Evolutionary conservation across 1,140 invertebrate species (phyloP), one percentile per base, ranked within the genome.

Genomic region (Tachypleus tridentatus): DNA sequence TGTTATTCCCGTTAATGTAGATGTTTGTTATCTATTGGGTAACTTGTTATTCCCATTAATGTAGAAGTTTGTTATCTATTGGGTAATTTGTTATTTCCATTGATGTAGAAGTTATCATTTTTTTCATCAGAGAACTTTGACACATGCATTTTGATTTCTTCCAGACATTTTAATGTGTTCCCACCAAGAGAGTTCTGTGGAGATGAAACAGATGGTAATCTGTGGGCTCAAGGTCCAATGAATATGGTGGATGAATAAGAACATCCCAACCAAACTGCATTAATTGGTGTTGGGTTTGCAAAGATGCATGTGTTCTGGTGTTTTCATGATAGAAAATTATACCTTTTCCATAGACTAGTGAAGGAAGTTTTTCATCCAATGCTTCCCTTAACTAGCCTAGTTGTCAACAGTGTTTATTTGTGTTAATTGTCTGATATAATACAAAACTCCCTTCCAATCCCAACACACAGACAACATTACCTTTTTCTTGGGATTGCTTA

Each of bases 211-310:
- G 49, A 11, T 60, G n/a, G n/a, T 60, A 60, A 60, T 60, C 47
- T 8, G 6, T 49, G 9, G n/a, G 58, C 7, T 8, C 2, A 5
- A 60, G 58, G 58, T 60, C 4, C 47, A 49, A 11, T 9, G 7
- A 8, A 60, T 60, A 60, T 7, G 58, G 58, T 60, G 58, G 58
- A 60, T 48, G 58, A 3, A 60, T 60, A 4, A 60, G n/a, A 60
- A 49, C 58, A 4, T 60, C 58, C 3, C 3, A 60, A 7, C 58
- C 47, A 60, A 60, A 49, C 49, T n/a, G 7, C 58, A 5, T 5
- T 5, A 60, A 5, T 49, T 60, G 49, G 6, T 60, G 29, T 4
- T 7, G 58, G n/a, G 47, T 60, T 49, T 3, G 8, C 5, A 49
- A 4, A 49, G n/a, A 60, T 49, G 58, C 10, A 7, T 60, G 58